Base-by-base conservation (phyloP, 2,113 vertebrate species). In the Falcunculus frontatus region DNA sequence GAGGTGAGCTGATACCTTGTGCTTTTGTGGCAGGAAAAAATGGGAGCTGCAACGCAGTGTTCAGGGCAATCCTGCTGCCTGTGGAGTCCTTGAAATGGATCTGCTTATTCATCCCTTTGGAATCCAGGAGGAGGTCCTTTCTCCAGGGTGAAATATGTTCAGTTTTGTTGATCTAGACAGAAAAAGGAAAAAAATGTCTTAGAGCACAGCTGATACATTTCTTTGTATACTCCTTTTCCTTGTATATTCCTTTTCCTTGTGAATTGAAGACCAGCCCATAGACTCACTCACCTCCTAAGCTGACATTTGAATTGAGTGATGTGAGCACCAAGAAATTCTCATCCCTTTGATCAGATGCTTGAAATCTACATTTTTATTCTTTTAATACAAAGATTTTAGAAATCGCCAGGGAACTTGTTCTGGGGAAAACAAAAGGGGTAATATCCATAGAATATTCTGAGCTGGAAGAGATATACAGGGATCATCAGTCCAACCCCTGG, bases 11-110 rank as follows among this genome's bases (percentile, higher is more conserved):
- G 92, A 62, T 88, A 68, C 33, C 64, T 60, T 67, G 39, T 76
- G 62, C 89, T 93, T 95, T 93, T 91, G 92, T 87, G 74, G 33
- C 53, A 49, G 56, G 77, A 46, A 69, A 91, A 91, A 97, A 93
- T 68, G 62, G 68, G 70, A 95, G 76, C 27, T 86, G 72, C 53
- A 49, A n/a, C 2, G 4, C 49, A 65, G 46, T 35, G 65, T 91
- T 92, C 69, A 73, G 76, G 84, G 77, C 42, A 80, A 23, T 63
- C 22, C 87, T 72, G 82, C 74, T 92, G 82, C 91, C 87, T 85
- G 4, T 87, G 10, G 10, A 87, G 62, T 69, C 90, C 82, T 83
- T 81, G 91, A 81, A 96, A 94, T 91, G 25, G 23, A 84, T 94
- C 72, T 92, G 70, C 67, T 82, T 87, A 68, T 93, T 85, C 90